Evolutionary conservation across 2,797 vertebrate species (phyloP).

Genomic region (Dallia pectoralis): DNA sequence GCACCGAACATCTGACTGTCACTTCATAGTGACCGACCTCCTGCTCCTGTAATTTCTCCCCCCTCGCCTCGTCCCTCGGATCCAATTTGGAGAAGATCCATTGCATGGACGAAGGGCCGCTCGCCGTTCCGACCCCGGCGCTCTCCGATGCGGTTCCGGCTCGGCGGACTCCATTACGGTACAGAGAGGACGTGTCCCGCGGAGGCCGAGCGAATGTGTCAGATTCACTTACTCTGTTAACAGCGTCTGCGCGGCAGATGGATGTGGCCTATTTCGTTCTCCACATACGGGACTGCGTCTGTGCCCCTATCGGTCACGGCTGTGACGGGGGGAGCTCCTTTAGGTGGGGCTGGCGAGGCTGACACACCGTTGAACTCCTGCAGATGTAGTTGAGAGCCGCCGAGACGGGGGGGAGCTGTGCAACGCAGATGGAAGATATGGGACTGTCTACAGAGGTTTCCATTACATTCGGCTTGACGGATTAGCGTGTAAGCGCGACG

Average conservation of each 20-base stretch:
- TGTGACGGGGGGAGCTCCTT: slow-evolving; percentile 34
- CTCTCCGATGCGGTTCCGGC: slow-evolving; percentile 47
- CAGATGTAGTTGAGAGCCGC: not conserved
- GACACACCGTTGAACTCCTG: not conserved
- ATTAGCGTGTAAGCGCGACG: not conserved
- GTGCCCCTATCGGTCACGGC: slow-evolving; percentile 46
- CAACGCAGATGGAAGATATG: not conserved
- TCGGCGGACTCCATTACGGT: slow-evolving; percentile 59
- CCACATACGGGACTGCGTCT: slow-evolving; percentile 41
- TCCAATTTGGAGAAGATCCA: slow-evolving; percentile 8
- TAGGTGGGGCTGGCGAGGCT: slow-evolving; percentile 16
- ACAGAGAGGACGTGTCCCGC: slow-evolving; percentile 54
- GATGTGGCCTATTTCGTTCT: slow-evolving; percentile 50
- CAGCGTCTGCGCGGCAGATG: slow-evolving; percentile 13
- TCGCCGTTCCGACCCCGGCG: slow-evolving; percentile 32
- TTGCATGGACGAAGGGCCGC: slow-evolving; percentile 30
- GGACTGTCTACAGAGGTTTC: not conserved
- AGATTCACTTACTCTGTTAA: slow-evolving; percentile 17
- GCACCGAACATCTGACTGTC: slow-evolving; percentile 22
- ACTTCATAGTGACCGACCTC: slow-evolving; percentile 39
- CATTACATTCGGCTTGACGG: not conserved
- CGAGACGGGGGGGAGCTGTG: not conserved
- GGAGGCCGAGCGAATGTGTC: slow-evolving; percentile 49
- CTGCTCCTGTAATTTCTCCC: slow-evolving; percentile 35
- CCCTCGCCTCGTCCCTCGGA: slow-evolving; percentile 32